Evolutionary conservation across 53 echinoderm and acorn worm species (phyloP).

Genomic region (Hippasteria phrygiana): DNA sequence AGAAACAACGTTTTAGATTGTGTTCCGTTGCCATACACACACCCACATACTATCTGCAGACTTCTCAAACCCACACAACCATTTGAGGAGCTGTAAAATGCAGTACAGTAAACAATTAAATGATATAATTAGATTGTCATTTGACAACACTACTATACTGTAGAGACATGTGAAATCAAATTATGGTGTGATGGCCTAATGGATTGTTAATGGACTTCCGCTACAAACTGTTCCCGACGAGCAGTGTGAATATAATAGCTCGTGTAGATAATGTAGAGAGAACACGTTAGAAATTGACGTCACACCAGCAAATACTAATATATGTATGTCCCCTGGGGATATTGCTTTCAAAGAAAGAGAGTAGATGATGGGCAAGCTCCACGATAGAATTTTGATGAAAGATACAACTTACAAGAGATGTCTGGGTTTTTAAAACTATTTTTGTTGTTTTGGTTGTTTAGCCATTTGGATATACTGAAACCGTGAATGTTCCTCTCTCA

Average conservation of each 20-base stretch:
- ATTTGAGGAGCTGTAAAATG: neutral
- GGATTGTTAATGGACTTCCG: constrained; percentile 29
- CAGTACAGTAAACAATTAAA: constrained; percentile 15
- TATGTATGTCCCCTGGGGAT: no score
- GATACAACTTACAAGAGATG: no score
- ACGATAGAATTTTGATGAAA: no score
- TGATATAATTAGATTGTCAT: neutral
- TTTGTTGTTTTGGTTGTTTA: no score
- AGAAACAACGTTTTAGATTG: no score
- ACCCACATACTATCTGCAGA: neutral
- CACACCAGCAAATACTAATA: constrained; percentile 15
- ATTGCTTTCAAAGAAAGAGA: no score
- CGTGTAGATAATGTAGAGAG: neutral
- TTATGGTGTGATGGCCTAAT: constrained; percentile 1
- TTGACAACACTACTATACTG: constrained; percentile 2
- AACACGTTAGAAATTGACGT: constrained; percentile 1
- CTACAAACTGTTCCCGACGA: neutral
- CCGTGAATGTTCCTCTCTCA: no score
- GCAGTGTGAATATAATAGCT: neutral
- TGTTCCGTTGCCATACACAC: no score
- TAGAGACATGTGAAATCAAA: neutral
- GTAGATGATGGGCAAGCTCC: no score
- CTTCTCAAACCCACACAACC: constrained; percentile 2
- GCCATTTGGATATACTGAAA: no score
- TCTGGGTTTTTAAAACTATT: no score